Percentiles rank a stretch among this genome's conserved stretches.
phyloP scores from a whole-genome alignment of 35 echinoderm and acorn worm species.

The Apostichopus japonicus region DNA sequence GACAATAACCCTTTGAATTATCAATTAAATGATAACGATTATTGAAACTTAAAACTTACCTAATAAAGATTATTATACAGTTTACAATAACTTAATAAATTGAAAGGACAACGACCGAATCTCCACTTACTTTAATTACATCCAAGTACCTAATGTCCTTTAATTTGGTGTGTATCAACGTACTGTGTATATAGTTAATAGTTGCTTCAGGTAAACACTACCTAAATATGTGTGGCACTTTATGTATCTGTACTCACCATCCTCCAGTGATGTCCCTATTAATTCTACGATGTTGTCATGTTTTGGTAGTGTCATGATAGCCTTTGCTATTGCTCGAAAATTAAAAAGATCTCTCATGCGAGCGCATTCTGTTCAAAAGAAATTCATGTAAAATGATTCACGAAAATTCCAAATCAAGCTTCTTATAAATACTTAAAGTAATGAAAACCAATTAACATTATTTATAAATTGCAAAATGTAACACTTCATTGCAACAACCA shows the following conservation, averaged over 20 bases:
- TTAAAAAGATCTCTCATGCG: conserved; percentile 9
- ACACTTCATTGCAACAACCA: no score
- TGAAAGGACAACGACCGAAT: no score
- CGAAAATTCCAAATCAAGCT: not conserved
- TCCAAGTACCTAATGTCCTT: no score
- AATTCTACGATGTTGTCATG: conserved; percentile 28
- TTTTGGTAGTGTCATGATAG: not conserved
- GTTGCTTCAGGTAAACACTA: no score
- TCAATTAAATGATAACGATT: no score
- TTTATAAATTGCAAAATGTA: not conserved
- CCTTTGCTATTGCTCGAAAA: conserved; percentile 6
- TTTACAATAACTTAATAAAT: no score
- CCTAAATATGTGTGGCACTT: no score
- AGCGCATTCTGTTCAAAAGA: not conserved
- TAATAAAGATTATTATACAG: no score
- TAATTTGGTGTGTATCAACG: no score
- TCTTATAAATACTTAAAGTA: not conserved
- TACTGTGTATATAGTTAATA: no score
- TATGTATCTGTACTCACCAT: not conserved
- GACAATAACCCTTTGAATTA: not conserved
- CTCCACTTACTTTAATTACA: no score
- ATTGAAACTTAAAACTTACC: no score
- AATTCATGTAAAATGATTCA: not conserved
- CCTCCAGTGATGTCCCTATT: not conserved
- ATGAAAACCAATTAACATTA: not conserved